Base-by-base conservation (phyloP, 1,140 invertebrate genomes). In the Nomia melanderi region DNA sequence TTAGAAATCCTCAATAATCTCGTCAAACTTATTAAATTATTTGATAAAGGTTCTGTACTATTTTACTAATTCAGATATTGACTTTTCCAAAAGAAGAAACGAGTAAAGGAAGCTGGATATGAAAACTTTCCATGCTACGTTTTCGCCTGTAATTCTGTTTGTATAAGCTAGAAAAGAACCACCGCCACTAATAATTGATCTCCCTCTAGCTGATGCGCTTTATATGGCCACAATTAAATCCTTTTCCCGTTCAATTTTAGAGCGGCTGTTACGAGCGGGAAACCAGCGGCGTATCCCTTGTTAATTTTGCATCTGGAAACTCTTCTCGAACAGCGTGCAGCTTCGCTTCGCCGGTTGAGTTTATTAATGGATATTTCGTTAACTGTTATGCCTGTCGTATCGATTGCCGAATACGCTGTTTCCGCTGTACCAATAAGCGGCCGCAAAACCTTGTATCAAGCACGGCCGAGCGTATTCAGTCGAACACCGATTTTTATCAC, bases 401-500 rank as follows among this genome's bases (percentile, higher is more conserved):
- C 53, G 63, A 44, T 44, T 44, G 31, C 57, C 44, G 27, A 62
- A 71, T 53, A 54, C 44, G 57, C 72, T 57, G 65, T 82, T 83
- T 75, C 41, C 64, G 41, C 54, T 17, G 3, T 66, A 59, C 71
- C 80, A 66, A 77, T 83, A 79, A 82, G 79, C 66, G 70, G 29
- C 67, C 63, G 59, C 36, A 76, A 17, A 44, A 44, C 41, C 36
- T 39, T 11, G 41, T 44, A 44, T 44, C 41, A 17, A 20, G 20
- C 20, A 44, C 41, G 41, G 20, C 2, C 65, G 63, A 77, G 47
- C 74, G 31, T 65, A 66, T 83, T 66, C 64, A 56, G 65, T 73
- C 59, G 50, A 77, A 62, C 69, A 78, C 59, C 66, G 80, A 78
- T 82, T 83, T 83, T 78, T 82, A 66, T 56, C 47, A 20, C 44